These are phyloP conservation scores for Crotalus adamanteus DNA, from an alignment of 2,797 vertebrate genomes.

Conservation along the genomic window DNA sequence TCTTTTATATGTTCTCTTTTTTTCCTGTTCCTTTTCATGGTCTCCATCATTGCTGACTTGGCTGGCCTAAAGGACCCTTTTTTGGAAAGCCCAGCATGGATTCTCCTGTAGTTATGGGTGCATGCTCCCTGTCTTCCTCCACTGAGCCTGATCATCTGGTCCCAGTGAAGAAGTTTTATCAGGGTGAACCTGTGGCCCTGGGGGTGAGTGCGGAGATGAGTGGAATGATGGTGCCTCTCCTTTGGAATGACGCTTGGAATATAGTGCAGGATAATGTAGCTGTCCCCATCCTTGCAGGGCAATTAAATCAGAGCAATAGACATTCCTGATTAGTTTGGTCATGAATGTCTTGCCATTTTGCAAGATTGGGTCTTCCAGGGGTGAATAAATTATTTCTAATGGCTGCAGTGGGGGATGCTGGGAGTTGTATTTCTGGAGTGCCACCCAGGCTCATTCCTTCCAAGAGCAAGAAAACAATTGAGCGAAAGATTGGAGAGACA, in stretches of 20 bases:
- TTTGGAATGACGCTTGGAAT: background rate
- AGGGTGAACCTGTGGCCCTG: background rate
- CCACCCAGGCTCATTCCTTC: background rate
- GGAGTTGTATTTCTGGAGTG: background rate
- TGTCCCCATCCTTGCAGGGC: background rate
- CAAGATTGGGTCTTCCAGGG: background rate
- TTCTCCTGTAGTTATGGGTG: background rate
- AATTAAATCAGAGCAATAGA: background rate
- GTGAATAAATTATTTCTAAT: background rate
- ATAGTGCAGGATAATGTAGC: background rate
- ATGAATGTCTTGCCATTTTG: background rate
- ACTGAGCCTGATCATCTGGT: no score
- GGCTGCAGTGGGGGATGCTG: background rate
- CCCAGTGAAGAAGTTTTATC: slow-evolving; percentile 4
- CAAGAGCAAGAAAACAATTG: background rate
- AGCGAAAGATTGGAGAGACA: background rate
- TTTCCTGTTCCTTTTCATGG: background rate
- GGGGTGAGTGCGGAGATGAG: background rate
- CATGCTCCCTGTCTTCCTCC: background rate
- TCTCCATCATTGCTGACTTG: background rate
- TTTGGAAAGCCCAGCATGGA: background rate
- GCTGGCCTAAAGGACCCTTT: background rate
- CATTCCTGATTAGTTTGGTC: background rate
- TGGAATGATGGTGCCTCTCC: background rate
- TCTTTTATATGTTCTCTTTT: background rate